Base-by-base conservation (phyloP, 2,888 invertebrate species). In the Timema podura region DNA sequence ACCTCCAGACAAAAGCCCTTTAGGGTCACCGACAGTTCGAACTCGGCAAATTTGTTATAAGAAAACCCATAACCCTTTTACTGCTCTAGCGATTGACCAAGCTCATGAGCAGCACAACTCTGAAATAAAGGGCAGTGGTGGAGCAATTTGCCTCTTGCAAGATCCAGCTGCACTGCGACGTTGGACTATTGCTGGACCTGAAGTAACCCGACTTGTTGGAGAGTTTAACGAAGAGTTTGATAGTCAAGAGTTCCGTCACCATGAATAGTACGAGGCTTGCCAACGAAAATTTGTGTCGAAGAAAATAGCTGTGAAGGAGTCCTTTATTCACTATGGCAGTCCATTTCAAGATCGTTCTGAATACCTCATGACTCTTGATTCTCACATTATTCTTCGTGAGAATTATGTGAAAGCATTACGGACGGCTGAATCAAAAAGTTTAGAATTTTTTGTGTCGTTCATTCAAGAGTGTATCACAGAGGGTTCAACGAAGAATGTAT, bases 291-390 rank as follows among this genome's bases (percentile, higher is more conserved):
- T 51, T 8, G 13, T n/a, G 15, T 13, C 51, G 13, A 51, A 51
- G 5, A 51, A 5, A 13, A 51, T 5, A 8, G 51, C 51, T 15
- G 5, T 51, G 5, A 51, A 51, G 15, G 5, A 51, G 51, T 51
- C 51, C n/a, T 49, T 49, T n/a, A n/a, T 13, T 10, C 51, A 57
- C 16, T n/a, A 57, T n/a, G 5, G 57, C 8, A 57, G 30, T 7
- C 15, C 57, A 16, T 57, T 57, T 57, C n/a, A 57, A 13, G n/a
- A 57, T 8, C 30, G 57, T 57, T 57, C 13, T 30, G 57, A 57
- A 57, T 57, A 57, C 57, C 57, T 57, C 9, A n/a, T 57, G 16
- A 57, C 57, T 57, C 13, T 57, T 57, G 57, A 57, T 30, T 11
- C n/a, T 57, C 13, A 1, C 30, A n/a, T 57, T n/a, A 57, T 57